A percentile compares a stretch with the other conserved stretches of the same genome.
Evolutionary conservation across 2,888 invertebrate species (phyloP).

Genomic region (Microctonus brassicae): DNA sequence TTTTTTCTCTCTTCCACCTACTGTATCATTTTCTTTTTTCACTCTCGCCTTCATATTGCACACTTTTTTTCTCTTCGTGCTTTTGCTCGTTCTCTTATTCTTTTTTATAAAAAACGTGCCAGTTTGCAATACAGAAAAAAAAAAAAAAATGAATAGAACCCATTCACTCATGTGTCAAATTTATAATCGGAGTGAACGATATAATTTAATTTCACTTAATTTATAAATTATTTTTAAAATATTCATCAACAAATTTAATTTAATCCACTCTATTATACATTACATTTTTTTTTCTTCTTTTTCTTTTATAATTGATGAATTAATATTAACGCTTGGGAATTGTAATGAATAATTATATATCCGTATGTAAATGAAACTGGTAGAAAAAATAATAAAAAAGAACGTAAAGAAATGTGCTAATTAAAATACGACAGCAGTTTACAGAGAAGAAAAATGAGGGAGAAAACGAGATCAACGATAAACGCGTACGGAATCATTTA

Average conservation of each 20-base stretch:
- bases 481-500: neutral
- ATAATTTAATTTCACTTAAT: neutral
- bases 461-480: conserved; percentile 6
- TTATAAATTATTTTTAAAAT: neutral
- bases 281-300: too few species aligned
- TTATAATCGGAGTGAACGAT: neutral
- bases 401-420: neutral
- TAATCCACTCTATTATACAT: too few species aligned
- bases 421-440: neutral
- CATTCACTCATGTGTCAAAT: neutral
- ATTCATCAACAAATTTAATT: neutral
- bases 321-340: too few species aligned
- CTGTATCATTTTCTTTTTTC: conserved; percentile 8
- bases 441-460: neutral
- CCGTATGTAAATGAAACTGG: neutral
- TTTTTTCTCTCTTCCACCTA: conserved; percentile 9
- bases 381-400: neutral
- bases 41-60: neutral
- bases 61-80: neutral
- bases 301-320: too few species aligned
- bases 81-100: neutral
- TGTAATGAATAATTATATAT: too few species aligned
- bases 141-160: neutral
- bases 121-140: neutral
- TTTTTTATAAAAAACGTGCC: neutral